Conservation (phyloP, 2,888 invertebrate genomes). For the Trissolcus japonicus region DNA sequence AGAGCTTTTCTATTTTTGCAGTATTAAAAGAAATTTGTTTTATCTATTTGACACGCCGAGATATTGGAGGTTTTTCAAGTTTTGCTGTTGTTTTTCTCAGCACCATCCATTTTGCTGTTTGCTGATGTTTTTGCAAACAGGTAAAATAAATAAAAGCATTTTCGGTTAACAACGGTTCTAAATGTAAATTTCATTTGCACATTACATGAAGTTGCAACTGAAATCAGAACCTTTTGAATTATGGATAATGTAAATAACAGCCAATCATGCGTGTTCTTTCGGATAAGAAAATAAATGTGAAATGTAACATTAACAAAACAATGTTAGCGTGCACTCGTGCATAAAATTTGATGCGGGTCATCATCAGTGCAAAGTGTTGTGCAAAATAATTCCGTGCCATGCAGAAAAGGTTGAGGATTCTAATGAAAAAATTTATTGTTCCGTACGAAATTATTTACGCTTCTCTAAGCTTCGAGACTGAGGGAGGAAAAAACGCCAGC, state of each 20-base stretch:
- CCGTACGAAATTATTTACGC: background rate
- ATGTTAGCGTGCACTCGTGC: background rate
- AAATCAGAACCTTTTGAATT: constrained; percentile 22
- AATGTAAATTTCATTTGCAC: constrained; percentile 15
- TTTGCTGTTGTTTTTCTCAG: background rate
- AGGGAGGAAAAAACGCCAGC: background rate
- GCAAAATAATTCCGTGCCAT: constrained; percentile 8
- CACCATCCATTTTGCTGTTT: background rate
- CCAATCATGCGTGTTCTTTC: constrained; percentile 2
- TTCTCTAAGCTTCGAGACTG: background rate
- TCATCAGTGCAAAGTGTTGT: constrained; percentile 1
- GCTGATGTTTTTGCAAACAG: background rate
- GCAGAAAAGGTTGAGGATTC: constrained; percentile 8
- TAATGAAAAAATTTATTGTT: constrained; percentile 30
- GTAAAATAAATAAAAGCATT: background rate
- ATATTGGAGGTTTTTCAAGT: background rate
- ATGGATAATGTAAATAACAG: constrained; percentile 24
- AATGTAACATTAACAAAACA: constrained; percentile 6
- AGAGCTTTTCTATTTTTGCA: background rate
- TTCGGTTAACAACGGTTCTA: background rate
- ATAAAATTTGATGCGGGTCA: background rate
- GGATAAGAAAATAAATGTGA: background rate
- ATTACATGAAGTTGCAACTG: constrained; percentile 12
- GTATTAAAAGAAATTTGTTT: too few species aligned
- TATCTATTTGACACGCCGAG: too few species aligned